These are phyloP conservation scores for Planococcus citri DNA, from an alignment of 1,140 invertebrate species.

Conservation along the genomic window DNA sequence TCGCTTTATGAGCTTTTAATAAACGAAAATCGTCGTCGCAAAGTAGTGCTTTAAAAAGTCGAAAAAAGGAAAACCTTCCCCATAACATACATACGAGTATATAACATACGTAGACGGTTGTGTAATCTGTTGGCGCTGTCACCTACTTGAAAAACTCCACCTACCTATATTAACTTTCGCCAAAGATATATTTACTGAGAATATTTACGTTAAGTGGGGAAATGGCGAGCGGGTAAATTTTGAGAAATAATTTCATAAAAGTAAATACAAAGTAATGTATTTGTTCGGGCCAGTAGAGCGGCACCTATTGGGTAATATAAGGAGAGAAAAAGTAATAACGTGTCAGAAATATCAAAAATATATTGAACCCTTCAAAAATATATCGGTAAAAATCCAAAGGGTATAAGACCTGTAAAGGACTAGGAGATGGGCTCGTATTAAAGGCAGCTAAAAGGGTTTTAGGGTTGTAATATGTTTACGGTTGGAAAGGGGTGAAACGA, in stretches of 20 bases:
- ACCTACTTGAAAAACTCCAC: neutral
- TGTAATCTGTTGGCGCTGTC: neutral
- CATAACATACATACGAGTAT: too few species aligned
- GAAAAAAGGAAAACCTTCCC: too few species aligned
- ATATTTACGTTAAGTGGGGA: neutral
- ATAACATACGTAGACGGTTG: too few species aligned
- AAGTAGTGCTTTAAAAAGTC: too few species aligned
- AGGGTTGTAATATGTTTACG: slow-evolving; percentile 18
- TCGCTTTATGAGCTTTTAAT: too few species aligned
- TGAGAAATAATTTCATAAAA: neutral
- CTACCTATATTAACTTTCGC: neutral
- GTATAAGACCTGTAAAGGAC: slow-evolving; percentile 18
- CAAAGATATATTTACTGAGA: neutral
- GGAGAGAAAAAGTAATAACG: slow-evolving; percentile 14
- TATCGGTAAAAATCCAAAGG: slow-evolving; percentile 18
- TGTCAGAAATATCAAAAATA: slow-evolving; percentile 15
- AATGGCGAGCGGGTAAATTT: neutral
- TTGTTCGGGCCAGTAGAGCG: neutral
- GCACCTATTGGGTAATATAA: neutral
- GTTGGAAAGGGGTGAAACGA: slow-evolving; percentile 18
- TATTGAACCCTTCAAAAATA: slow-evolving; percentile 14
- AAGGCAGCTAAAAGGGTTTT: slow-evolving; percentile 8
- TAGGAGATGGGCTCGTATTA: slow-evolving; percentile 9
- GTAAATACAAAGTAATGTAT: slow-evolving; percentile 4
- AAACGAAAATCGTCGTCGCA: too few species aligned